Conservation (phyloP, 2,888 invertebrate species). For the Chirona hameri region DNA sequence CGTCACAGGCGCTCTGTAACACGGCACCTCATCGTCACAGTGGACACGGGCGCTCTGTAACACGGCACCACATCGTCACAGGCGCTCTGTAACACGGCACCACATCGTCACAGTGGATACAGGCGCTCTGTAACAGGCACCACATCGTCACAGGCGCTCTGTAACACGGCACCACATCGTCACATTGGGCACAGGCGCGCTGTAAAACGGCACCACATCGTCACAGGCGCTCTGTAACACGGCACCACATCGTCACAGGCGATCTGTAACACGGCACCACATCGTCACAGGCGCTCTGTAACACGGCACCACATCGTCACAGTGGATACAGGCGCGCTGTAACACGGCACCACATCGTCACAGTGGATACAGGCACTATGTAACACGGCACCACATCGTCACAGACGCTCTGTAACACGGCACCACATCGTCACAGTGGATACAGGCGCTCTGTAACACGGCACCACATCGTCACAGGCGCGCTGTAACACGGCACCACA, state of each 20-base stretch:
- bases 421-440: no score
- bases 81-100: background rate
- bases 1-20: constrained; percentile 5
- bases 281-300: background rate
- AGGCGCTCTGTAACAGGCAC: constrained; percentile 73
- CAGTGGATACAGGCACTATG: constrained; percentile 9
- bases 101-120: background rate
- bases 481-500: no score
- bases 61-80: constrained; percentile 24
- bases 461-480: constrained; percentile 81
- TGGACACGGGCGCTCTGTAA: no score
- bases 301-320: no score
- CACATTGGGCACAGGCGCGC: constrained; percentile 53
- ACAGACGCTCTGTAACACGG: no score
- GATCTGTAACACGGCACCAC: no score
- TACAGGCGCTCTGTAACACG: constrained; percentile 76
- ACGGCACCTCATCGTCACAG: background rate
- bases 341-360: constrained; percentile 13
- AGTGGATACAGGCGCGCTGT: no score
- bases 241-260: no score
- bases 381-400: background rate
- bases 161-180: constrained; percentile 47
- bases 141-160: constrained; percentile 77
- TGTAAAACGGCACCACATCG: constrained; percentile 37
- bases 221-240: constrained; percentile 13